A percentile compares a stretch with the other conserved stretches of the same genome.
These are phyloP conservation scores for Pristionchus maxplancki DNA, from an alignment of 2,888 invertebrate species.

Conservation along the genomic window DNA sequence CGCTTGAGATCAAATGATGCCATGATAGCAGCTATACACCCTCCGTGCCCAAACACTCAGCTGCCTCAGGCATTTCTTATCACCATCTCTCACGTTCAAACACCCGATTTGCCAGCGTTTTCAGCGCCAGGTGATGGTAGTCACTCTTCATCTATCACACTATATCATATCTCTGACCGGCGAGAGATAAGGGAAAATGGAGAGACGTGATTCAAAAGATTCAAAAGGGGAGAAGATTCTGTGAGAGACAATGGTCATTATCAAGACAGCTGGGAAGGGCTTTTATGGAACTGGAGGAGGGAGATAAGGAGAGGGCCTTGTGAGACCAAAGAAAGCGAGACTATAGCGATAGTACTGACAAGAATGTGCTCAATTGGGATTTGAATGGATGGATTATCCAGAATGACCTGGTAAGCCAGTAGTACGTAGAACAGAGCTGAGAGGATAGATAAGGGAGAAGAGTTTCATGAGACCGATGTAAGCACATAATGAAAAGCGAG, in stretches of 20 bases:
- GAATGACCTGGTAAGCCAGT: too few relatives aligned
- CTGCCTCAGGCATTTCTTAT: neutral
- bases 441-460: neutral
- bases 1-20: too few relatives aligned
- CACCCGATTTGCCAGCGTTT: neutral
- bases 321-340: too few relatives aligned
- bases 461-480: neutral
- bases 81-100: conserved; percentile 16
- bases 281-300: conserved; percentile 16
- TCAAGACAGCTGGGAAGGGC: neutral
- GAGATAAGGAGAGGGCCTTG: too few relatives aligned
- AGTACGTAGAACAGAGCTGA: too few relatives aligned
- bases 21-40: too few relatives aligned
- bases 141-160: neutral
- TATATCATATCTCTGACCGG: neutral
- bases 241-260: neutral
- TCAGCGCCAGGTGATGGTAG: neutral
- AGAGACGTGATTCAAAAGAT: neutral
- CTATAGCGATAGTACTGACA: too few relatives aligned
- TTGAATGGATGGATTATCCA: too few relatives aligned
- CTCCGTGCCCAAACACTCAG: neutral
- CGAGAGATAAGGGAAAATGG: neutral
- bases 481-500: too few relatives aligned
- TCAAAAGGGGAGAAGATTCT: neutral
- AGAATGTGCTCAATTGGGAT: too few relatives aligned